A percentile compares a stretch with the other conserved stretches of the same genome.
Conservation (phyloP, 2,797 vertebrate species). For the Zenarchopterus dispar region DNA sequence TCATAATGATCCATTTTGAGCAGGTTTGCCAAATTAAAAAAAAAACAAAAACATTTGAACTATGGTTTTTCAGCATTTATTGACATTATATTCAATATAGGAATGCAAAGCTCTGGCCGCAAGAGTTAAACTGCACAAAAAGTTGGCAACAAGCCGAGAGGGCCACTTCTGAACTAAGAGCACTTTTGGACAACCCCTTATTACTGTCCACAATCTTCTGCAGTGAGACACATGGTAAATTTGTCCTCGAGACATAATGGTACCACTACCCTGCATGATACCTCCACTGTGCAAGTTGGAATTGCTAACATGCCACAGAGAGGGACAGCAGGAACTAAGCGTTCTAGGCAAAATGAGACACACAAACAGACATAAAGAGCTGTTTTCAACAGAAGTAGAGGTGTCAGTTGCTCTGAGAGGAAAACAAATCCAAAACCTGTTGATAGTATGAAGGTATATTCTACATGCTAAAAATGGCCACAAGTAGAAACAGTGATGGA, state of each 20-base stretch:
- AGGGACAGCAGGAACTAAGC: background rate
- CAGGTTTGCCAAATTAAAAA: constrained; percentile 33
- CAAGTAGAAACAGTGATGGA: background rate
- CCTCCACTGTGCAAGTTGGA: background rate
- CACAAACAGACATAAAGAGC: background rate
- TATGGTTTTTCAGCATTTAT: constrained; percentile 5
- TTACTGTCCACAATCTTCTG: constrained; percentile 22
- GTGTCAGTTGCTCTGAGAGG: background rate
- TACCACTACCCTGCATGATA: constrained; percentile 17
- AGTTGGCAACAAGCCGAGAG: constrained; percentile 1
- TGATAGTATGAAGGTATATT: background rate
- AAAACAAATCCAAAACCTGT: background rate
- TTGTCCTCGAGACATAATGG: constrained; percentile 38
- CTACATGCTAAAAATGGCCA: background rate
- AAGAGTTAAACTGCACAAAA: constrained; percentile 29
- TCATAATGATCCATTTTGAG: constrained; percentile 14
- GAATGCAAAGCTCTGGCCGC: constrained; percentile 33
- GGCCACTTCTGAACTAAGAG: constrained; percentile 25
- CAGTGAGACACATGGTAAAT: background rate
- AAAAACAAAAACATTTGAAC: constrained; percentile 12
- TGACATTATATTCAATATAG: constrained; percentile 20
- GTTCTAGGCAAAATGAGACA: constrained; percentile 13
- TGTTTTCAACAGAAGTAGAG: background rate
- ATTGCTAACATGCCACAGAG: constrained; percentile 17
- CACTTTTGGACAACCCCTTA: constrained; percentile 38